Percentiles rank a stretch among this genome's conserved stretches.
These are phyloP conservation scores for Phyto melanocephala DNA, from an alignment of 2,888 invertebrate genomes.

Conservation along the genomic window DNA sequence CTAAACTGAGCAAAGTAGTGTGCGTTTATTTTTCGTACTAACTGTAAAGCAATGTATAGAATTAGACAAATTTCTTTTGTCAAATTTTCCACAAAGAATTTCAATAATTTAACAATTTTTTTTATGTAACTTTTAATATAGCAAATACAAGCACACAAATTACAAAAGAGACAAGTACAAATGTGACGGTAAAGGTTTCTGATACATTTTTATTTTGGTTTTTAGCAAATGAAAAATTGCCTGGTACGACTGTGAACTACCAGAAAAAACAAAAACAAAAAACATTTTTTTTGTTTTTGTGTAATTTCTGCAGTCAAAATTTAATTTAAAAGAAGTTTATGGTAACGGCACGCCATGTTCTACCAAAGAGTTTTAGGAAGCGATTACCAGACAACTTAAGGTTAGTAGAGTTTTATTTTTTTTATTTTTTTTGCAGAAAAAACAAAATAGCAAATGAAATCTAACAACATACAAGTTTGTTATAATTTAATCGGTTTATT, in stretches of 20 bases:
- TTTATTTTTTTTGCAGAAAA: conserved; percentile 6
- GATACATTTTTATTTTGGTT: neutral
- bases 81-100: neutral
- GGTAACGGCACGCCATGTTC: conserved; percentile 15
- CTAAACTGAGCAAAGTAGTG: no score
- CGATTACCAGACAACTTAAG: conserved; percentile 43
- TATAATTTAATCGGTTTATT: conserved; percentile 67
- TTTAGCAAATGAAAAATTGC: neutral
- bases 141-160: neutral
- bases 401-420: conserved; percentile 28
- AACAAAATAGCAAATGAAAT: neutral
- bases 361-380: neutral
- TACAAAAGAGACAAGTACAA: conserved; percentile 28
- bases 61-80: no score
- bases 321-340: conserved; percentile 10
- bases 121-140: neutral
- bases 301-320: conserved; percentile 33
- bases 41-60: no score
- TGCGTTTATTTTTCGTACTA: no score
- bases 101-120: neutral
- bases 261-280: neutral
- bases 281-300: conserved; percentile 8
- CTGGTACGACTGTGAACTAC: conserved; percentile 53
- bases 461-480: conserved; percentile 48
- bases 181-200: conserved; percentile 1